Evolutionary conservation across 1,140 invertebrate genomes (phyloP).

Genomic region (Habropoda laboriosa): DNA sequence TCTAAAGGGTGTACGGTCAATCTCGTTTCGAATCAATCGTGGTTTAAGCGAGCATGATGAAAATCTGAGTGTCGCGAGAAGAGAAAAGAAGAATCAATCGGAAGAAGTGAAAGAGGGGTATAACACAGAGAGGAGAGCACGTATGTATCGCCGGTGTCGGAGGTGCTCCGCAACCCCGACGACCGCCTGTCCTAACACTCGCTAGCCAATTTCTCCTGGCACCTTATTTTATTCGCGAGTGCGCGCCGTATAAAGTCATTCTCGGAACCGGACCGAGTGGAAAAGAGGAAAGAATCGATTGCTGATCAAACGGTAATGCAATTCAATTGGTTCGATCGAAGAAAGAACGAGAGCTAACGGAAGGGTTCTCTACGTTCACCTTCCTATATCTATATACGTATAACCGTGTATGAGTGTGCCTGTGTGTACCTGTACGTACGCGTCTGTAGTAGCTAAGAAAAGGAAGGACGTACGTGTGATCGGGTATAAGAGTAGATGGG

Average conservation of each 20-base stretch:
- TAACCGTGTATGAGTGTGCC: background rate
- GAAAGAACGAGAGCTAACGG: conserved; percentile 30
- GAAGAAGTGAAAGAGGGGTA: background rate
- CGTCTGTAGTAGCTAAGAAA: background rate
- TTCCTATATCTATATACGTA: background rate
- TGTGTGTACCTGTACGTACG: background rate
- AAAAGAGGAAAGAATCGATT: conserved; percentile 63
- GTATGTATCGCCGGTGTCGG: conserved; percentile 6
- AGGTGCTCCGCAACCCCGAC: conserved; percentile 5
- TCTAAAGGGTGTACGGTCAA: background rate
- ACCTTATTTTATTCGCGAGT: conserved; percentile 59
- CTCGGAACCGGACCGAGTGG: conserved; percentile 44
- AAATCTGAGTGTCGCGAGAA: background rate
- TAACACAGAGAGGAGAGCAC: no score
- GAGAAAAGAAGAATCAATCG: conserved; percentile 3
- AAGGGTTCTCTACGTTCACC: background rate
- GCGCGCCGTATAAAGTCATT: conserved; percentile 59
- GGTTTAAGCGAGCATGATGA: background rate
- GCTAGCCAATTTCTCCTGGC: conserved; percentile 55
- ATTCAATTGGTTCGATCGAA: conserved; percentile 64
- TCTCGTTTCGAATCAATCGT: background rate
- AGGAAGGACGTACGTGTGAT: conserved; percentile 13
- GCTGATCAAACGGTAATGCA: conserved; percentile 71
- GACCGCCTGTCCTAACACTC: conserved; percentile 28
- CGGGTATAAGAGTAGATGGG: background rate